Conservation (phyloP, 2,113 vertebrate species). For the Microcebus ravelobensis region DNA sequence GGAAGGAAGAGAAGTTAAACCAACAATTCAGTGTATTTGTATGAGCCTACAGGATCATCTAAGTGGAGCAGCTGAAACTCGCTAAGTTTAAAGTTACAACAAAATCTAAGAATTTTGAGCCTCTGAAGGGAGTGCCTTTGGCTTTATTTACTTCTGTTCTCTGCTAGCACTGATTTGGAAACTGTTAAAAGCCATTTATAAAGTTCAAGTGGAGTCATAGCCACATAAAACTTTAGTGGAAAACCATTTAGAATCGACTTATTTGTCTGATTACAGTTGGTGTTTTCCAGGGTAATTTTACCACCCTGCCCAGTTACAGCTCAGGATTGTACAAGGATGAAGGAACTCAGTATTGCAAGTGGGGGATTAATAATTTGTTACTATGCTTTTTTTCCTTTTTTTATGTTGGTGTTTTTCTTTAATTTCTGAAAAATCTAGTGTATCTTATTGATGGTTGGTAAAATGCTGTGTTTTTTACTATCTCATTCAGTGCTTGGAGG, state of each 20-base stretch:
- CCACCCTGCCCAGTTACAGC: not conserved
- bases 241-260: not conserved
- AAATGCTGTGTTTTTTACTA: not conserved
- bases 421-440: not conserved
- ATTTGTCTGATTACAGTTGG: not conserved
- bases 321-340: not conserved
- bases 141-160: not conserved
- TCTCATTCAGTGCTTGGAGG: not conserved
- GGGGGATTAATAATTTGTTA: not conserved
- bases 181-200: not conserved
- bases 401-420: not conserved
- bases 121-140: not conserved
- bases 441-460: not conserved
- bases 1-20: slow-evolving; percentile 67
- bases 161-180: not conserved
- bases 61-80: slow-evolving; percentile 66
- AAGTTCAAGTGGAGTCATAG: not conserved
- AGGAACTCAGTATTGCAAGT: not conserved
- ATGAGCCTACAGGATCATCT: slow-evolving; percentile 93
- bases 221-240: not conserved
- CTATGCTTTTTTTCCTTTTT: not conserved
- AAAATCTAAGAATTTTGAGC: not conserved
- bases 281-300: not conserved
- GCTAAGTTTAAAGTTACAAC: not conserved
- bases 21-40: slow-evolving; percentile 87